These are phyloP conservation scores for Pararge aegeria DNA, from an alignment of 1,140 invertebrate species.

Conservation along the genomic window DNA sequence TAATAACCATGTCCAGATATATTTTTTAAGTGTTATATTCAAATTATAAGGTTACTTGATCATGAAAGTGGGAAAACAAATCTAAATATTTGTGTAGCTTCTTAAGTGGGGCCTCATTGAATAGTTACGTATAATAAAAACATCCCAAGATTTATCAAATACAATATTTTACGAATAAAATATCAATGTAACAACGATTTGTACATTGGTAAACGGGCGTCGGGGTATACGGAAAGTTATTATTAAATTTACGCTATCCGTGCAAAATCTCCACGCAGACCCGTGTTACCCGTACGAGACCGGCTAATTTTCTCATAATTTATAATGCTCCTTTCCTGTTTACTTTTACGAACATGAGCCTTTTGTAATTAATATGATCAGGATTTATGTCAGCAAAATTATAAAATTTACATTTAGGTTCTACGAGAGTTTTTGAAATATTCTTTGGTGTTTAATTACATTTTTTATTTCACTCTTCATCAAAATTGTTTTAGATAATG, in stretches of 20 bases:
- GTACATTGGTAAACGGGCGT: neutral
- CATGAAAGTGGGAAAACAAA: too few relatives aligned
- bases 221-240: constrained; percentile 24
- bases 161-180: too few relatives aligned
- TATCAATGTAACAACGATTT: neutral
- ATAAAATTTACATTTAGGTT: constrained; percentile 16
- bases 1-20: too few relatives aligned
- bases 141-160: too few relatives aligned
- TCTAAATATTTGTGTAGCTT: too few relatives aligned
- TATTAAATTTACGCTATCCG: constrained; percentile 36
- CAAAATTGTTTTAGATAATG: too few relatives aligned
- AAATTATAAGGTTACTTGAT: too few relatives aligned
- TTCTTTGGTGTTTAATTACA: neutral
- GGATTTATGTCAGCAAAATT: constrained; percentile 19
- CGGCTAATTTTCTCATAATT: constrained; percentile 28
- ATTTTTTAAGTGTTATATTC: too few relatives aligned
- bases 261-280: constrained; percentile 27
- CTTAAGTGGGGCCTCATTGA: too few relatives aligned
- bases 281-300: constrained; percentile 23
- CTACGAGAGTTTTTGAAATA: constrained; percentile 1
- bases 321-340: constrained; percentile 23
- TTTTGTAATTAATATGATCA: constrained; percentile 25
- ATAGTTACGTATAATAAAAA: too few relatives aligned
- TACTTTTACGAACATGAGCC: constrained; percentile 28
- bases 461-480: too few relatives aligned